Conservation (phyloP, 2,888 invertebrate species). For the Hymenopus coronatus region DNA sequence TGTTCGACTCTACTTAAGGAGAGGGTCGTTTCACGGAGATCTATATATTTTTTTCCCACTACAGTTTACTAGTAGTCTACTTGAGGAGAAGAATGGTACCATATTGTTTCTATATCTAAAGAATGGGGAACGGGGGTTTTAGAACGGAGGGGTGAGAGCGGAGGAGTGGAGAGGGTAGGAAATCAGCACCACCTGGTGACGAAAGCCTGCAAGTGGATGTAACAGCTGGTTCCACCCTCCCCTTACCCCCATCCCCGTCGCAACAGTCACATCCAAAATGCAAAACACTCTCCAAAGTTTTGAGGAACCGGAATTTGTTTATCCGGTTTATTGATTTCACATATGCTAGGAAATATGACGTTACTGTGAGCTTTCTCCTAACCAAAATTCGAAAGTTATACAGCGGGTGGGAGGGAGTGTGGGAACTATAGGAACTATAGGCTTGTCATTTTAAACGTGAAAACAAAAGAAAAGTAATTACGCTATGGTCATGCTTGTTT, state of each 20-base stretch:
- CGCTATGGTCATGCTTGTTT: too few relatives aligned
- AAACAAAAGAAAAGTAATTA: too few relatives aligned
- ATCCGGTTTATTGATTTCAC: constrained; percentile 1
- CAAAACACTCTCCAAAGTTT: constrained; percentile 7
- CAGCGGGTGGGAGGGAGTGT: too few relatives aligned
- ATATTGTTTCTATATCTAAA: constrained; percentile 29
- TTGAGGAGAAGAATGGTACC: constrained; percentile 4
- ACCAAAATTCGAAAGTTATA: neutral
- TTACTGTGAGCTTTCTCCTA: neutral
- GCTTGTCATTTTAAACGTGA: too few relatives aligned
- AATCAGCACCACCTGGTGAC: constrained; percentile 35
- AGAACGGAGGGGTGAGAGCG: neutral
- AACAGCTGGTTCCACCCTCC: constrained; percentile 36
- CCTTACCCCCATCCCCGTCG: constrained; percentile 30
- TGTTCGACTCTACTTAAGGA: neutral
- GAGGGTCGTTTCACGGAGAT: neutral
- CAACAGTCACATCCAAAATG: constrained; percentile 14
- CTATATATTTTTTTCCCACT: neutral
- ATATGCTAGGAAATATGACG: neutral
- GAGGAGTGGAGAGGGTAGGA: constrained; percentile 18
- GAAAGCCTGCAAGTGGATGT: constrained; percentile 25
- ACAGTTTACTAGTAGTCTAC: neutral
- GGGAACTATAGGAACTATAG: too few relatives aligned
- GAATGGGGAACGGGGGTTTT: constrained; percentile 7
- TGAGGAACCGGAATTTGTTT: neutral